A percentile compares a stretch with the other conserved stretches of the same genome.
phyloP scores from a whole-genome alignment of 2,113 vertebrate species.

The Amphiprion percula region DNA sequence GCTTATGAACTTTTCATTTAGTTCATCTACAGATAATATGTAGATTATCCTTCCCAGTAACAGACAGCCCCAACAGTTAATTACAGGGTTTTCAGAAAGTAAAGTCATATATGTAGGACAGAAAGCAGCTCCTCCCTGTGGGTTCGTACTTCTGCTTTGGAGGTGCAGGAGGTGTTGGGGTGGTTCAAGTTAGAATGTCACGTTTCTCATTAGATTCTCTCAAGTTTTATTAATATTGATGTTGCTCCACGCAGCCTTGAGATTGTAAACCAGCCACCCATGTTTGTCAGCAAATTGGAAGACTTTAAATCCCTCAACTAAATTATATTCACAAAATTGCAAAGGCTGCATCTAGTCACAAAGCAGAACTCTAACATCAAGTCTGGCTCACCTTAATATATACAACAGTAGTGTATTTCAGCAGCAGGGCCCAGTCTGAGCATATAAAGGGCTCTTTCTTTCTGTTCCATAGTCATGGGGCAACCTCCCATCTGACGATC shows the following conservation, averaged over 20 bases:
- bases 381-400: conserved; percentile 13
- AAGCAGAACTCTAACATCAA: conserved; percentile 4
- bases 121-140: conserved; percentile 5
- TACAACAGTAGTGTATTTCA: conserved; percentile 10
- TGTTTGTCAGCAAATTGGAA: neutral
- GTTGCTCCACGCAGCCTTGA: neutral
- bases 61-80: no score
- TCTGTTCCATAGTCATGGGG: conserved; percentile 44
- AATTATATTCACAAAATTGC: neutral
- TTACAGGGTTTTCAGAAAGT: no score
- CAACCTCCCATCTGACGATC: conserved; percentile 49
- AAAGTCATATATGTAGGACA: neutral
- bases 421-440: conserved; percentile 2
- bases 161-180: neutral
- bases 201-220: neutral
- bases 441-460: conserved; percentile 56
- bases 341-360: neutral
- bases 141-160: conserved; percentile 1
- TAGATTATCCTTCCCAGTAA: no score
- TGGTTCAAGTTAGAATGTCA: neutral
- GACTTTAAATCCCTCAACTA: neutral
- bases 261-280: neutral
- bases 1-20: no score
- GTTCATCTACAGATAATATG: no score
- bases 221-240: neutral